These are phyloP conservation scores for Ephialtes manifestator DNA, from an alignment of 2,888 invertebrate genomes.

Conservation along the genomic window DNA sequence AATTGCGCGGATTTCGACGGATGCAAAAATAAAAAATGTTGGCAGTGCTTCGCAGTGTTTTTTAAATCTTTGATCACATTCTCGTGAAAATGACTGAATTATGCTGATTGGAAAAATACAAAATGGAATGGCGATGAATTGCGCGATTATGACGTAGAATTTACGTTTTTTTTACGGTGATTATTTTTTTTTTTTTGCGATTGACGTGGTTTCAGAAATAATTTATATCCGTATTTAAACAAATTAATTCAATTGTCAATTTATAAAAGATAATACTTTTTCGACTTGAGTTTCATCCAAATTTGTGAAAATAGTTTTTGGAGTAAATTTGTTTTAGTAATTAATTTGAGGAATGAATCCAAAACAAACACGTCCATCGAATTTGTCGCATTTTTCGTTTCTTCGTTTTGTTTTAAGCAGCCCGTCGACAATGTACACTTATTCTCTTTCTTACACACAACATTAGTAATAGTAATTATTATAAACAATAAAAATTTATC, in stretches of 20 bases:
- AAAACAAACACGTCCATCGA: constrained; percentile 54
- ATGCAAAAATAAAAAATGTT: constrained; percentile 50
- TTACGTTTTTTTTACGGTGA: constrained; percentile 16
- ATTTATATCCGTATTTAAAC: neutral
- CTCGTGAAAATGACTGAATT: constrained; percentile 9
- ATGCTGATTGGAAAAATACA: constrained; percentile 24
- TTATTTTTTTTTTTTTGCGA: neutral
- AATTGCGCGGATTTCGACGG: constrained; percentile 17
- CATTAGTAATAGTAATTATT: constrained; percentile 70
- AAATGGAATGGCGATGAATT: constrained; percentile 53
- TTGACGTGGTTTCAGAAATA: neutral
- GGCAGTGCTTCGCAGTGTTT: constrained; percentile 44
- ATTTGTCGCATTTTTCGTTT: constrained; percentile 26
- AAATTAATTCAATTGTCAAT: constrained; percentile 13
- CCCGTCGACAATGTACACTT: constrained; percentile 62
- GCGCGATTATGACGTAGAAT: constrained; percentile 9
- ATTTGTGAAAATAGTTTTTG: neutral
- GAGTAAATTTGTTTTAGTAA: neutral
- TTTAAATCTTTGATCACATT: constrained; percentile 22
- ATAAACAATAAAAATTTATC: constrained; percentile 70
- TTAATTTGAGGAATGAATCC: constrained; percentile 54
- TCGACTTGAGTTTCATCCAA: neutral
- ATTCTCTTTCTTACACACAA: constrained; percentile 41
- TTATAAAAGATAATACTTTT: constrained; percentile 34
- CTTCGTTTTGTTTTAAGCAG: constrained; percentile 50